Evolutionary conservation across 2,797 vertebrate genomes (phyloP).

Genomic region (Danio jaintianensis): DNA sequence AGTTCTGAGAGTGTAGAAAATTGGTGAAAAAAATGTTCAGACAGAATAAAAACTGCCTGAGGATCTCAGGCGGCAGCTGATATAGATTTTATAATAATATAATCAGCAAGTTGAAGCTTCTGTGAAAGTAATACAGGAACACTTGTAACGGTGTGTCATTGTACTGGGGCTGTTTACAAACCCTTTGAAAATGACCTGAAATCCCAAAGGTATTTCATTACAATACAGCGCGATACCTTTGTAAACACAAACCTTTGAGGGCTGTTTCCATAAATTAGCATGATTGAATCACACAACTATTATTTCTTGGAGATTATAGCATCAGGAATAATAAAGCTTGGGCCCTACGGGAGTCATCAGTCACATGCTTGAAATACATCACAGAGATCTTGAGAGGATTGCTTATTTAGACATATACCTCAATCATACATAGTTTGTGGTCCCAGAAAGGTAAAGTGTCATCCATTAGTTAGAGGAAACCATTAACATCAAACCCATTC

Average conservation of each 20-base stretch:
- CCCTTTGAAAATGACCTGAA: slow-evolving; percentile 14
- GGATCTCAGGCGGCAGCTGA: background rate
- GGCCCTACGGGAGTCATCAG: background rate
- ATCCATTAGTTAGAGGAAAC: slow-evolving; percentile 54
- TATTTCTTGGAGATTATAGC: slow-evolving; percentile 28
- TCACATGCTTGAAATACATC: slow-evolving; percentile 14
- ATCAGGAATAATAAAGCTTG: background rate
- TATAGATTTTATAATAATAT: slow-evolving; percentile 11
- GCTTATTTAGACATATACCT: slow-evolving; percentile 20
- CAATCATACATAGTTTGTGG: slow-evolving; percentile 34
- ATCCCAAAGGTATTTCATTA: slow-evolving; percentile 2
- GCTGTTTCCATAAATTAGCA: slow-evolving; percentile 13
- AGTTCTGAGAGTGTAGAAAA: slow-evolving; percentile 15
- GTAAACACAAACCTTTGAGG: slow-evolving; percentile 14
- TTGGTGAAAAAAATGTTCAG: background rate
- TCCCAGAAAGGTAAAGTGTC: slow-evolving; percentile 20
- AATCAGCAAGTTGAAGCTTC: slow-evolving; percentile 8
- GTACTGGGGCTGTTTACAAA: slow-evolving; percentile 5
- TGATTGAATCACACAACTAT: slow-evolving; percentile 5
- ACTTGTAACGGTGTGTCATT: background rate
- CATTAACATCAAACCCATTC: slow-evolving; percentile 50
- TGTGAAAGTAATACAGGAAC: slow-evolving; percentile 9
- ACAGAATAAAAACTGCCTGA: slow-evolving; percentile 5
- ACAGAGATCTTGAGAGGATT: slow-evolving; percentile 22
- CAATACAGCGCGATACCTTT: slow-evolving; percentile 1